phyloP scores from a whole-genome alignment of 2,113 vertebrate genomes.

The Piaya cayana region DNA sequence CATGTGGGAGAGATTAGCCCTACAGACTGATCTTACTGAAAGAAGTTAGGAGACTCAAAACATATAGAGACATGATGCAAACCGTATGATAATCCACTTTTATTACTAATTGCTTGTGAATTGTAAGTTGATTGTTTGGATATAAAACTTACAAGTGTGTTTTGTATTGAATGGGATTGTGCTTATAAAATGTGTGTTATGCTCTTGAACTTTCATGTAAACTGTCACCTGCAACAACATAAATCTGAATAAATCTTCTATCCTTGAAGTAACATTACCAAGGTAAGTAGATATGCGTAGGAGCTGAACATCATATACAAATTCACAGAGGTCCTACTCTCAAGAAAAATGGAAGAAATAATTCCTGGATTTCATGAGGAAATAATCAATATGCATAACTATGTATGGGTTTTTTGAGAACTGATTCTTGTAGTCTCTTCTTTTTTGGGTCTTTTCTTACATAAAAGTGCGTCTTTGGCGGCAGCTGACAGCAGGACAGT shows the following conservation, averaged over 20 bases:
- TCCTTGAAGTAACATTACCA: background rate
- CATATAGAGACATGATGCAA: slow-evolving; percentile 1
- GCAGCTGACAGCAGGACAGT: no score
- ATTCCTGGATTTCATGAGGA: background rate
- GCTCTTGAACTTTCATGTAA: background rate
- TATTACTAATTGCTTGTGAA: slow-evolving; percentile 12
- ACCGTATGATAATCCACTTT: background rate
- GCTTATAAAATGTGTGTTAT: background rate
- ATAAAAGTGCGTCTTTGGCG: no score
- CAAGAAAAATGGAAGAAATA: background rate
- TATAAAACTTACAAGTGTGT: background rate
- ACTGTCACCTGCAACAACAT: background rate
- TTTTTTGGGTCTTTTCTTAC: background rate
- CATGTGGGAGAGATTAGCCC: slow-evolving; percentile 56
- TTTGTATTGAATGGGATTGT: background rate
- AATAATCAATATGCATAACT: background rate
- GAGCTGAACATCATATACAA: background rate
- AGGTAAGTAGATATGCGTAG: background rate
- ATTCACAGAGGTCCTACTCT: background rate
- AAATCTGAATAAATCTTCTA: background rate
- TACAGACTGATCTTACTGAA: slow-evolving; percentile 42
- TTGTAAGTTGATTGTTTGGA: background rate
- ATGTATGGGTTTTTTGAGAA: background rate
- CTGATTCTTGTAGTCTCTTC: background rate
- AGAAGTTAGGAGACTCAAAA: slow-evolving; percentile 43